Conservation (phyloP, 2,888 invertebrate genomes). For the Eupsilia transversa region DNA sequence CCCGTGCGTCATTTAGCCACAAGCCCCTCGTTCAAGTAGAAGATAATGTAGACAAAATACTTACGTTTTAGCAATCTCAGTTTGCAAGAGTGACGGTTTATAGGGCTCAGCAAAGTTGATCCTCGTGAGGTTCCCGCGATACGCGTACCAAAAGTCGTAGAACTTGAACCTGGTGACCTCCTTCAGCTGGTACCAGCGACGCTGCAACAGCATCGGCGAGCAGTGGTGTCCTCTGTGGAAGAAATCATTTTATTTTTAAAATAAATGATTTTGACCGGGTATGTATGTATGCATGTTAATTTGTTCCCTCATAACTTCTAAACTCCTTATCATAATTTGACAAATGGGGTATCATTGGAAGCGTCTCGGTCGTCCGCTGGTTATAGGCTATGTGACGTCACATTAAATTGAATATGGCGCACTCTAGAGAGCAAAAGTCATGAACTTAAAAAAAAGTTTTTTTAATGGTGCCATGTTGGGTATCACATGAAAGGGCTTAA, state of each 20-base stretch:
- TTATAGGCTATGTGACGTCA: too few species aligned
- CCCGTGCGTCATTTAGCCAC: background rate
- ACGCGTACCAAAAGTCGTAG: constrained; percentile 71
- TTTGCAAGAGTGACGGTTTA: constrained; percentile 64
- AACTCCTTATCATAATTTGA: too few species aligned
- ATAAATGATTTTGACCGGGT: too few species aligned
- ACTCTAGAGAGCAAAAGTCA: too few species aligned
- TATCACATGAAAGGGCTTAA: too few species aligned
- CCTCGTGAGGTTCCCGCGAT: constrained; percentile 56
- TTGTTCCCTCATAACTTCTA: too few species aligned
- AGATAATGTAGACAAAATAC: background rate
- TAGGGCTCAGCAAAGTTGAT: constrained; percentile 49
- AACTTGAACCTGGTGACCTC: constrained; percentile 77
- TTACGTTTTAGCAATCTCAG: constrained; percentile 63
- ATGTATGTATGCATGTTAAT: too few species aligned
- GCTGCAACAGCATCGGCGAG: constrained; percentile 85
- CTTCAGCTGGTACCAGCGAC: constrained; percentile 85
- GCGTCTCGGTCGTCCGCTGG: too few species aligned
- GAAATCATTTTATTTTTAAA: too few species aligned
- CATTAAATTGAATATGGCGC: too few species aligned
- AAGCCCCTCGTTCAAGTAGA: background rate
- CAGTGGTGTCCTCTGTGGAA: constrained; percentile 79
- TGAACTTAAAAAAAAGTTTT: background rate
- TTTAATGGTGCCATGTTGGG: too few species aligned
- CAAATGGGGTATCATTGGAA: too few species aligned